Percentiles rank a stretch among this genome's conserved stretches.
These are phyloP conservation scores for Camponotus floridanus DNA, from an alignment of 1,140 invertebrate genomes.

Conservation along the genomic window DNA sequence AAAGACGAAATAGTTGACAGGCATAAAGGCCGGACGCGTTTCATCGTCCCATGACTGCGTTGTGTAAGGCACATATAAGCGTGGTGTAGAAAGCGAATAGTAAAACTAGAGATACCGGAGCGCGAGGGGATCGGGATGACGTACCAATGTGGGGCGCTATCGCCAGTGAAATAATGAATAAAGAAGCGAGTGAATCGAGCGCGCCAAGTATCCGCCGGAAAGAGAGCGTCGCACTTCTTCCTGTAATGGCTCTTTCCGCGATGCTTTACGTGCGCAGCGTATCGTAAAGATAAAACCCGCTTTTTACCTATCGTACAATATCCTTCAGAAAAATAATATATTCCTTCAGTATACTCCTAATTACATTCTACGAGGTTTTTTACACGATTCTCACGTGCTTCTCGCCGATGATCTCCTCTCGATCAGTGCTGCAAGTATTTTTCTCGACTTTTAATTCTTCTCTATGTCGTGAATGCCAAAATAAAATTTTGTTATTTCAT, in stretches of 20 bases:
- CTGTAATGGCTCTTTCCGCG: constrained; percentile 41
- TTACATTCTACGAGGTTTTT: background rate
- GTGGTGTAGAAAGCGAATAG: constrained; percentile 32
- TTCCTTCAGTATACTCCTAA: constrained; percentile 18
- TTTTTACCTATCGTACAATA: constrained; percentile 29
- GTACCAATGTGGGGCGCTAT: constrained; percentile 36
- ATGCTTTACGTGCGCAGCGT: constrained; percentile 50
- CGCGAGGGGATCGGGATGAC: constrained; percentile 27
- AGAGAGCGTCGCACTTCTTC: constrained; percentile 7
- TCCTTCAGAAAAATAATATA: constrained; percentile 15
- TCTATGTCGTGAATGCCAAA: background rate
- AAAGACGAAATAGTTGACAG: constrained; percentile 28
- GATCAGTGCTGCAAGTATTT: background rate
- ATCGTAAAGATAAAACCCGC: constrained; percentile 53
- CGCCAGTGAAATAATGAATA: constrained; percentile 64
- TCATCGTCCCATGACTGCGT: background rate
- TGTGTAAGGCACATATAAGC: constrained; percentile 27
- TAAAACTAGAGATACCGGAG: constrained; percentile 43
- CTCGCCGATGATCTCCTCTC: background rate
- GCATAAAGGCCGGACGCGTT: background rate
- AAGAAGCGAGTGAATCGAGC: constrained; percentile 37
- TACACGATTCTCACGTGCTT: background rate
- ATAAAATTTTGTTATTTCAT: constrained; percentile 13
- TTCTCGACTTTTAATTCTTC: background rate
- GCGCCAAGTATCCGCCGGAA: constrained; percentile 44